These are phyloP conservation scores for Volucella zonaria DNA, from an alignment of 2,888 invertebrate genomes.

Conservation along the genomic window DNA sequence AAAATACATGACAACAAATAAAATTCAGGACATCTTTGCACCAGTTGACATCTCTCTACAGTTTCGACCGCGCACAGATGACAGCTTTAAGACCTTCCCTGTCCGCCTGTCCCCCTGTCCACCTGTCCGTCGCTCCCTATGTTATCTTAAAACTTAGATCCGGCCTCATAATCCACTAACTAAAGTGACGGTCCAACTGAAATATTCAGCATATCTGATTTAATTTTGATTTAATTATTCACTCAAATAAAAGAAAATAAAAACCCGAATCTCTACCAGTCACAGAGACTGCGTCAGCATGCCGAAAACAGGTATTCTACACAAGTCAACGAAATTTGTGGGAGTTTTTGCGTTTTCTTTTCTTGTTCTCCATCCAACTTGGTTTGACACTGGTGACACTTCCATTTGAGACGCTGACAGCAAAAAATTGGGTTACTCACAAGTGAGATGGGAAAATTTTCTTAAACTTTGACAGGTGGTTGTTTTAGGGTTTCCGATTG, in stretches of 20 bases:
- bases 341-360: conserved; percentile 36
- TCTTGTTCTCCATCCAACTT: neutral
- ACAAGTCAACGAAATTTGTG: conserved; percentile 15
- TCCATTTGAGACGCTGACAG: conserved; percentile 14
- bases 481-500: too few relatives aligned
- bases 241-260: conserved; percentile 50
- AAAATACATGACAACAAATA: too few relatives aligned
- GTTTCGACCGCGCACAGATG: too few relatives aligned
- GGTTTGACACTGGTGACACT: neutral
- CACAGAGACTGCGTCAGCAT: conserved; percentile 43
- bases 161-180: conserved; percentile 53
- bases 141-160: conserved; percentile 59
- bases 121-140: neutral
- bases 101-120: neutral
- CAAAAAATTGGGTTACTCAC: neutral
- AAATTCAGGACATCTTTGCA: too few relatives aligned
- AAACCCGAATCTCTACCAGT: conserved; percentile 18
- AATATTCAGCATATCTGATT: conserved; percentile 39
- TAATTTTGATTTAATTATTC: conserved; percentile 59
- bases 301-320: conserved; percentile 45
- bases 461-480: neutral
- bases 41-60: too few relatives aligned
- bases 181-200: neutral
- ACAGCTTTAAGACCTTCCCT: too few relatives aligned
- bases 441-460: neutral